Conservation (phyloP, 2,888 invertebrate species). For the Heliconius cydno region DNA sequence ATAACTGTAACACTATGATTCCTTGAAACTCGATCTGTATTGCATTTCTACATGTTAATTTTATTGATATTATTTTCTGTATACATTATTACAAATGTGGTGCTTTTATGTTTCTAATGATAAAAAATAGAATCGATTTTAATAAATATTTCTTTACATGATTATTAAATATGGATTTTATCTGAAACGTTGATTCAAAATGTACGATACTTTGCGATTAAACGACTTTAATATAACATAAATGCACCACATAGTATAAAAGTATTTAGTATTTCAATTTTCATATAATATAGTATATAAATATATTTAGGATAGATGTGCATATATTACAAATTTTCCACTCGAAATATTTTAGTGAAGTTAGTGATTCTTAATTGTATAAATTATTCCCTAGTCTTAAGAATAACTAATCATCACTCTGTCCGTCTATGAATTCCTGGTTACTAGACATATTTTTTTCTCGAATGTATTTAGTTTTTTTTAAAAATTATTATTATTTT, state of each 20-base stretch:
- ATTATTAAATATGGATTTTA: not conserved
- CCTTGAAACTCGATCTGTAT: constrained; percentile 53
- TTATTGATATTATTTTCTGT: constrained; percentile 41
- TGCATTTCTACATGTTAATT: constrained; percentile 50
- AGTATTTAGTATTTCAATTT: constrained; percentile 18
- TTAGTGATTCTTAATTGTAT: constrained; percentile 44
- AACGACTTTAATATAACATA: not conserved
- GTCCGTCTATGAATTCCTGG: constrained; percentile 62
- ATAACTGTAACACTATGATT: constrained; percentile 49
- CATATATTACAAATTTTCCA: constrained; percentile 32
- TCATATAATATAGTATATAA: constrained; percentile 31
- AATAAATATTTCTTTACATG: not conserved
- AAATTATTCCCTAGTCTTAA: constrained; percentile 57
- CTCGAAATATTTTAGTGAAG: constrained; percentile 40
- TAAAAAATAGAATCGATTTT: not conserved
- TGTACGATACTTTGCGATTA: no score
- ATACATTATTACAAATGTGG: constrained; percentile 19
- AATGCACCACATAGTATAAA: constrained; percentile 5
- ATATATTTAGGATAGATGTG: constrained; percentile 36
- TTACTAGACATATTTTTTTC: constrained; percentile 47
- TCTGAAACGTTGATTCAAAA: not conserved
- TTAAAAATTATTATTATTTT: constrained; percentile 49
- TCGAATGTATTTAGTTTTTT: constrained; percentile 48
- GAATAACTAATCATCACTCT: constrained; percentile 57
- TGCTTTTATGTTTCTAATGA: constrained; percentile 16